Evolutionary conservation across 2,888 invertebrate genomes (phyloP), one percentile per base, ranked within the genome.

Genomic region (Colletes collaris): DNA sequence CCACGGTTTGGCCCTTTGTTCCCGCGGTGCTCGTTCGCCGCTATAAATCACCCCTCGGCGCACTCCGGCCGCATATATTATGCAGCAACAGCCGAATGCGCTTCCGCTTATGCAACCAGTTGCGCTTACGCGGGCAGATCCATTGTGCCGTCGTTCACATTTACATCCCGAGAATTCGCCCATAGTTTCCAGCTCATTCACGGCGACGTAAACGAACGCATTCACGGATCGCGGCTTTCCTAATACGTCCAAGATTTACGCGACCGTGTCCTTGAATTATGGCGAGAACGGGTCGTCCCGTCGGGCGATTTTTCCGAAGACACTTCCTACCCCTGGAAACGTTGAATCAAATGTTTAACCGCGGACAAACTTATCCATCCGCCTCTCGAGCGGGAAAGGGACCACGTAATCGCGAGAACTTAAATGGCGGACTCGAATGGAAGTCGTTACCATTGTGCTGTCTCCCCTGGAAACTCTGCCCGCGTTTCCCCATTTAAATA

Each of bases 21-120:
- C 77, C 55, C 68, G n/a, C 16, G 65, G 58, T 62, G 49, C 59
- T 67, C 44, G 65, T 53, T 55, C 67, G 59, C 81, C 68, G 79
- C 76, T 71, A 86, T 86, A 86, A 86, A 86, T 87, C 86, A 81
- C 77, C 69, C 76, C 46, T 53, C 73, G 59, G 49, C 66, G 73
- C 59, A 78, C 76, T 69, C 67, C 83, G 62, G 77, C 27, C 66
- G 83, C 80, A 85, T 85, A 87, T 74, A 73, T 75, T 84, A 78
- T 66, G 63, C 77, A 64, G 64, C 70, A 52, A 66, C 69, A 71
- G 63, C 70, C 83, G 69, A 82, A 79, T 68, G 74, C 81, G 81
- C 86, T 89, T 89, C 88, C 88, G 87, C 85, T 89, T 89, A 81
- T 85, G 86, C 86, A 88, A 88, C 83, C 81, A 79, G 79, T 76